A percentile compares a stretch with the other conserved stretches of the same genome.
These are phyloP conservation scores for Corynorhinus townsendii DNA, from an alignment of 2,113 vertebrate species.

Conservation along the genomic window DNA sequence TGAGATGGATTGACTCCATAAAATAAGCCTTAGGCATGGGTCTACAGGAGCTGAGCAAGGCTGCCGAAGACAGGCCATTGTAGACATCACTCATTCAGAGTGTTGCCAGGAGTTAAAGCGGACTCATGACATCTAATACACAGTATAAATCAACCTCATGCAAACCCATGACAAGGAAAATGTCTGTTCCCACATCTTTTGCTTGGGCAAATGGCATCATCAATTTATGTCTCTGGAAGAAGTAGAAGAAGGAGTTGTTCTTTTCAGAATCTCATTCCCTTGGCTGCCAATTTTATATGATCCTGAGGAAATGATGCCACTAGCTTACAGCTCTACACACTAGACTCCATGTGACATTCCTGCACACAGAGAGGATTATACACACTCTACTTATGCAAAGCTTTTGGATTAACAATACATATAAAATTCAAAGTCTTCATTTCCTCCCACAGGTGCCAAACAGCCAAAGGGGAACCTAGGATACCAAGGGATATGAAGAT, in stretches of 20 bases:
- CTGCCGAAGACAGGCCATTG: neutral
- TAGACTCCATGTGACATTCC: neutral
- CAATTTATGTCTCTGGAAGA: slow-evolving; percentile 22
- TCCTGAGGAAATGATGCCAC: neutral
- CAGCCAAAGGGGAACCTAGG: neutral
- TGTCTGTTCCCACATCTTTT: neutral
- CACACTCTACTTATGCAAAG: neutral
- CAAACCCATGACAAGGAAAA: neutral
- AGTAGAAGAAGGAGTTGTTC: neutral
- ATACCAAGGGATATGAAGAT: neutral
- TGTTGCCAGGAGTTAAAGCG: neutral
- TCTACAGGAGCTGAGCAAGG: neutral
- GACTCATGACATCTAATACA: neutral
- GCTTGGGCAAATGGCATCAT: neutral
- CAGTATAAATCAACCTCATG: neutral
- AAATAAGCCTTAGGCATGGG: neutral
- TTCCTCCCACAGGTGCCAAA: neutral
- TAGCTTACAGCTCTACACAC: neutral
- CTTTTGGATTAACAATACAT: neutral
- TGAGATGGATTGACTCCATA: neutral
- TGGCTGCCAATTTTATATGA: neutral
- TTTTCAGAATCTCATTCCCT: neutral
- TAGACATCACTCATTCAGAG: neutral
- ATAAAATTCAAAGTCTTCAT: neutral
- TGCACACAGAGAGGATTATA: neutral